Base-by-base conservation (phyloP, 2,797 vertebrate genomes). In the Etheostoma perlongum region DNA sequence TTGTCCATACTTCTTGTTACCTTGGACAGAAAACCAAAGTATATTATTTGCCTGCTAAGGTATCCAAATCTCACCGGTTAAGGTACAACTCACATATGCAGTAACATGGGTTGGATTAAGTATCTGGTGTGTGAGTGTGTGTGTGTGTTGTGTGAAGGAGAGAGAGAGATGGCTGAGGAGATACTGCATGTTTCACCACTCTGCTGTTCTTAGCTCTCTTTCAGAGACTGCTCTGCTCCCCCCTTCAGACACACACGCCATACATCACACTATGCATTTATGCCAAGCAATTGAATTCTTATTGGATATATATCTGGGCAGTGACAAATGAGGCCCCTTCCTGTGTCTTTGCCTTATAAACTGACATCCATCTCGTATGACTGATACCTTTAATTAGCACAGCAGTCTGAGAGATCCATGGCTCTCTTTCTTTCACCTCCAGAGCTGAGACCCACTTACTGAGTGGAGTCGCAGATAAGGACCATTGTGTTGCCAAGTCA, bases 231-330 rank as follows among this genome's bases (percentile, higher is more conserved):
- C 74, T 59, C 67, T 40, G 33, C 54, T 52, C 42, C 16, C 25
- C 16, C 21, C 58, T 53, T 53, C 16, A 25, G n/a, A 33, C 12
- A 60, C 67, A 68, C 55, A 25, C 54, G n/a, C 71, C 78, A 89
- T 92, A 89, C 80, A 94, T 92, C 92, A 94, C 83, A 85, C 78
- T 68, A 65, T 84, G 77, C 86, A 91, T 94, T 93, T 90, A 93
- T 93, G 92, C 85, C 90, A 88, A 82, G 85, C 93, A 91, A 92
- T 92, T 92, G 86, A 90, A 93, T 93, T 93, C 82, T 91, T 92
- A 93, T 93, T 94, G 91, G 84, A 87, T 86, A 93, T 93, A 90
- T 91, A 92, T 92, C 90, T 72, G 21, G 49, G 67, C 82, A 48
- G 76, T 93, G 90, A 93, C 87, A 91, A 92, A 93, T 89, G 91